Evolutionary conservation across 2,113 vertebrate species (phyloP), one percentile per base, ranked within the genome.

Genomic region (Pachycephala philippinensis): DNA sequence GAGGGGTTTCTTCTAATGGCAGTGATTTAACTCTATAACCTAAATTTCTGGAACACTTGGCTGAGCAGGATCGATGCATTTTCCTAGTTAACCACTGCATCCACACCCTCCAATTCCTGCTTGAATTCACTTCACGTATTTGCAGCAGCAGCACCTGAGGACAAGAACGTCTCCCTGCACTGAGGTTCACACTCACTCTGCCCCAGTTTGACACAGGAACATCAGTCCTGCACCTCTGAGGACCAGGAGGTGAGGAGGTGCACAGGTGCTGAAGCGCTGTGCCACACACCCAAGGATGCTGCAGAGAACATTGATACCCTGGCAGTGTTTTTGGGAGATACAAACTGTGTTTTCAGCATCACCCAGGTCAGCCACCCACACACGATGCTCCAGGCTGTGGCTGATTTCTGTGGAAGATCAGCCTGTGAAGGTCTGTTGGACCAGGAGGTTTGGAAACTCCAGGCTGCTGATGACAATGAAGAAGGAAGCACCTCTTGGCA

Each of bases 291-390:
- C 0, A 1, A 19, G 12, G 27, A 61, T 20, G 40, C 49, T 26
- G 56, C 39, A 50, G 37, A 35, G 21, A 2, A 10, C 9, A 13
- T 0, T 7, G 30, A 13, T 0, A 42, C 21, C 26, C 37, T 54
- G 60, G 19, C 35, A 44, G 23, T 1, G 30, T 2, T 14, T 49
- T 42, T 18, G 7, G 14, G 15, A 2, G 20, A 45, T 7, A 45
- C 7, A 20, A 49, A 37, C 3, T 9, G 17, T 6, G 7, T 24
- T 47, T 37, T 26, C 54, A 83, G 39, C 14, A n/a, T 35, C 70
- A 53, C 20, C 45, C 21, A 56, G 19, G 19, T 21, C 60, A 45
- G 49, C 10, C 82, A 84, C 23, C 23, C 57, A 31, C 5, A 31
- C 47, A 4, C 1, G 4, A 17, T 4, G 33, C 39, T 44, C 45